Evolutionary conservation across 1,140 invertebrate genomes (phyloP), one percentile per base, ranked within the genome.

Genomic region (Drosophila punjabiensis): DNA sequence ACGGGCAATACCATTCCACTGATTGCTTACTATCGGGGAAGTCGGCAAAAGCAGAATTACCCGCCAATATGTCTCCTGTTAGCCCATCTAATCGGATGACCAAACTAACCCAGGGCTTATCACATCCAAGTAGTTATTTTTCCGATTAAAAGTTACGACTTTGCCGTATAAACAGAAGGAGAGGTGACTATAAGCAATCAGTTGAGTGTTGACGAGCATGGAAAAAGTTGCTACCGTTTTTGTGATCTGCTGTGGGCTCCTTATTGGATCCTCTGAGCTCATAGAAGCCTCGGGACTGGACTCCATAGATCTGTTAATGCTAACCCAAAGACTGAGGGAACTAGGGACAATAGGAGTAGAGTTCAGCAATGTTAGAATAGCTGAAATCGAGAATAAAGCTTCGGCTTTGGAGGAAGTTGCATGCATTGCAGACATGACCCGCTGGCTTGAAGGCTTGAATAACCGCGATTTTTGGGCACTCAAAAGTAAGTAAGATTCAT

Each of bases 401-500:
- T 11, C 5, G 24, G n/a, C 3, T 6, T 16, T 14, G 5, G 4
- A 24, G 35, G 35, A 41, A 39, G 33, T 32, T 0, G 10, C 1
- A 4, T 65, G 62, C 14, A 0, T 20, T 28, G 9, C 24, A 3
- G 50, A 41, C 24, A 16, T 64, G 13, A 35, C 13, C 2, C 13
- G 10, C 10, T 16, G 28, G 2, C 13, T 64, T 2, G 10, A 59
- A 4, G 53, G n/a, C 1, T 16, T 64, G 0, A 28, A 28, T 14
- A 30, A 4, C 11, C n/a, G 9, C 39, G 7, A 59, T 5, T 64
- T 37, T 14, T 68, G 65, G 59, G 45, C 45, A 2, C 2, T 71
- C 3, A 67, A 35, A 45, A 82, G 66, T 81, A 35, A 47, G 69
- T 71, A 1, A 33, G 20, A n/a, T 6, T 0, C 0, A 33, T 53